Percentiles rank a stretch among this genome's conserved stretches.
Conservation (phyloP, 2,113 vertebrate species). For the Forbesichthys agassizii region DNA sequence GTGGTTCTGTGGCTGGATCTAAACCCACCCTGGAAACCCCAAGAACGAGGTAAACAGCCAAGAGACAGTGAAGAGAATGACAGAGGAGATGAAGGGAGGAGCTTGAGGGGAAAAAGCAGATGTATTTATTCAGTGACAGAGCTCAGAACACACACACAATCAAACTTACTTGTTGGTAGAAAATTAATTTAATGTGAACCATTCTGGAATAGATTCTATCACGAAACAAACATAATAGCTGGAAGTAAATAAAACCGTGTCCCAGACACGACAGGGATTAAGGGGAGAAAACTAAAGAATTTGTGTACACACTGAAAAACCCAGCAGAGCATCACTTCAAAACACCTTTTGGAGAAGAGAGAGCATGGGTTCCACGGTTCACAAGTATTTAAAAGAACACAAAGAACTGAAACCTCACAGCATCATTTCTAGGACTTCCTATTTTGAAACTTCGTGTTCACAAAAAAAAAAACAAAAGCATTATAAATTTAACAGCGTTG, state of each 20-base stretch:
- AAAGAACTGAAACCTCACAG: too few species aligned
- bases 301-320: conserved; percentile 7
- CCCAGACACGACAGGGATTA: background rate
- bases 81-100: background rate
- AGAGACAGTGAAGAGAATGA: background rate
- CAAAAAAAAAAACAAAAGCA: conserved; percentile 4
- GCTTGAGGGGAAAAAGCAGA: conserved; percentile 25
- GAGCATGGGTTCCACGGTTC: too few species aligned
- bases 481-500: background rate
- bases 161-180: conserved; percentile 46
- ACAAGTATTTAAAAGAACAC: too few species aligned
- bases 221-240: conserved; percentile 42
- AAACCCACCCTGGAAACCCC: too few species aligned
- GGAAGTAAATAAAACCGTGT: conserved; percentile 43
- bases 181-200: conserved; percentile 59
- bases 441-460: background rate
- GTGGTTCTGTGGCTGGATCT: too few species aligned
- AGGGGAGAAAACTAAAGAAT: conserved; percentile 7
- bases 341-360: too few species aligned
- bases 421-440: too few species aligned
- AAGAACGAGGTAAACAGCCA: background rate
- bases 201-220: conserved; percentile 30
- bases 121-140: conserved; percentile 61
- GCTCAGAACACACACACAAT: conserved; percentile 28
- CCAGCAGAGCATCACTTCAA: background rate